Conservation (phyloP, 2,113 vertebrate species). For the Eonycteris spelaea region DNA sequence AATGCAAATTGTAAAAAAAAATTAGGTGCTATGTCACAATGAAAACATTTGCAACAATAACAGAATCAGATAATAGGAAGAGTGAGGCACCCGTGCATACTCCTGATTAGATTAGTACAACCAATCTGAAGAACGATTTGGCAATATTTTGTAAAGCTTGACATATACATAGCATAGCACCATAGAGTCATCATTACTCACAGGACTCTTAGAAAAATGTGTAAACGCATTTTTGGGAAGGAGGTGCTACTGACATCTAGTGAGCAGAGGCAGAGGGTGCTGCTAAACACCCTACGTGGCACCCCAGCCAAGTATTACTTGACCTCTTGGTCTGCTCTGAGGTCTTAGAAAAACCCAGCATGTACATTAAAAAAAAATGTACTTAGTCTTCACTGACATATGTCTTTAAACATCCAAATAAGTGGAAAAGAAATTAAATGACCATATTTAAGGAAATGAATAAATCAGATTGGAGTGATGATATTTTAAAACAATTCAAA, state of each 20-base stretch:
- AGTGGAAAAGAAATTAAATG: not conserved
- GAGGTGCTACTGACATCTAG: not conserved
- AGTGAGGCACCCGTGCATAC: not conserved
- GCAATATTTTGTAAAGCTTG: not conserved
- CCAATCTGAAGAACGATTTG: not conserved
- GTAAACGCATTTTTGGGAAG: not conserved
- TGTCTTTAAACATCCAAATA: not conserved
- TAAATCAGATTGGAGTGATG: too few species aligned
- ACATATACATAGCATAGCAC: fast-evolving
- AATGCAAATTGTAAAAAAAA: not conserved
- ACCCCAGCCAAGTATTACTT: fast-evolving
- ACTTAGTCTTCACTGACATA: not conserved
- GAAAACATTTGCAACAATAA: not conserved
- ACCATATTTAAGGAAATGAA: not conserved
- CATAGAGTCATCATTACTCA: fast-evolving
- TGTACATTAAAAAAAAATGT: too few species aligned
- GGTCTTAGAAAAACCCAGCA: not conserved
- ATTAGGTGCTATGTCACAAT: not conserved
- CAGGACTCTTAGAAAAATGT: not conserved
- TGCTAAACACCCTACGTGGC: fast-evolving
- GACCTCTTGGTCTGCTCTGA: too few species aligned
- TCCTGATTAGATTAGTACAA: not conserved
- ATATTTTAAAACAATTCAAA: not conserved
- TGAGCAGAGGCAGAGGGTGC: too few species aligned
- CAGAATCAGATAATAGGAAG: not conserved